Base-by-base conservation (phyloP, 2,113 vertebrate species). In the Formicarius rufipectus region DNA sequence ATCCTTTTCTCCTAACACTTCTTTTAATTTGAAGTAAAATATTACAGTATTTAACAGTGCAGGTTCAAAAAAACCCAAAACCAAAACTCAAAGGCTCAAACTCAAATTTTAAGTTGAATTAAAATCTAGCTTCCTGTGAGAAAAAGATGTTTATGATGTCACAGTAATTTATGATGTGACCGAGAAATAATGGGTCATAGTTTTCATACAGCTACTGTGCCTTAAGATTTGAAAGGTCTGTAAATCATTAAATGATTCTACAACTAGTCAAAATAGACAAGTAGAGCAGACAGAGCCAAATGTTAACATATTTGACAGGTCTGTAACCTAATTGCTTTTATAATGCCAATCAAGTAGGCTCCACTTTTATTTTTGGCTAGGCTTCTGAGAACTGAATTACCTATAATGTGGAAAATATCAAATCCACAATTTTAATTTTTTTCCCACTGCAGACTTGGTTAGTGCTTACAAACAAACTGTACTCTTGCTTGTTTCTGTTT, bases 291-390 rank as follows among this genome's bases (percentile, higher is more conserved):
- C 96, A 97, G 94, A 96, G 90, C 93, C 93, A 96, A 95, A 96
- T 84, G 90, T 96, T 97, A 97, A 97, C 93, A 88, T 96, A 96
- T 97, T 97, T 98, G 97, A 98, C 97, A 97, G 92, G 92, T 97
- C 92, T 97, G 80, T 93, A 96, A 89, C 95, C 97, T 98, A 97
- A 98, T 97, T 98, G 97, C 97, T 98, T 98, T 98, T 97, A 95
- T 97, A 98, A 98, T 97, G 98, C 98, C 97, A 97, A 91, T 97
- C 97, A 98, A 96, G 93, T 94, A 97, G 95, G 96, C 97, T 98
- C 97, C 82, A 87, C 97, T 97, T 97, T 71, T 87, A 92, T 97
- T 97, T 97, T 97, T 98, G 97, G 97, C 96, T 93, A 95, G 89
- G 96, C 91, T 97, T 98, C 97, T 97, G 74, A 96, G 94, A 96